Evolutionary conservation across 1,140 invertebrate species (phyloP).

Genomic region (Chironomus tepperi): DNA sequence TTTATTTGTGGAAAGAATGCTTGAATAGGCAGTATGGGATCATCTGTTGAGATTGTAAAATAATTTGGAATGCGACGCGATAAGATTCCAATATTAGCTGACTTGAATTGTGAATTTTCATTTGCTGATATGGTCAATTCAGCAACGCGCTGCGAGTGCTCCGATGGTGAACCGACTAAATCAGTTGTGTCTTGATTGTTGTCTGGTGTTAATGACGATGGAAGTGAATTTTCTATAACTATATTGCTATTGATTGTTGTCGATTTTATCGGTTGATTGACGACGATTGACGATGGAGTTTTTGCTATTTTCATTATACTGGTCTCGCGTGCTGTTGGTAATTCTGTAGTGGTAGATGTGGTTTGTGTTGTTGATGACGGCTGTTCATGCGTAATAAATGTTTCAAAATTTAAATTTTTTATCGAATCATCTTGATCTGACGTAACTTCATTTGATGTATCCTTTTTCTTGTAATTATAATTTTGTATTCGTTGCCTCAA

Average conservation of each 20-base stretch:
- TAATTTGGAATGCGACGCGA: conserved; percentile 48
- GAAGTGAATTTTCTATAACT: neutral
- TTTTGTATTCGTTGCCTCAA: neutral
- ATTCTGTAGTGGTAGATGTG: neutral
- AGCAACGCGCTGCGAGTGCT: conserved; percentile 48
- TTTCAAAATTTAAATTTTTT: conserved; percentile 3
- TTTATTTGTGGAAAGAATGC: conserved; percentile 53
- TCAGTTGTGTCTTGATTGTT: neutral
- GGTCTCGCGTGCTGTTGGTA: conserved; percentile 33
- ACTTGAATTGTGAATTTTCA: conserved; percentile 47
- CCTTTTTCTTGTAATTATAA: neutral
- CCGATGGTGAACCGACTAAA: conserved; percentile 32
- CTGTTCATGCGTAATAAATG: neutral
- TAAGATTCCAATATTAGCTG: conserved; percentile 36
- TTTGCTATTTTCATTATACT: conserved; percentile 47
- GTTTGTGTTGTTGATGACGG: neutral
- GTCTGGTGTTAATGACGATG: neutral
- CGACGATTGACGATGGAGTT: conserved; percentile 30
- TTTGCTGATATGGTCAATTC: conserved; percentile 46
- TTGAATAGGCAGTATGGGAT: conserved; percentile 52
- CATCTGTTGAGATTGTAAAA: conserved; percentile 52
- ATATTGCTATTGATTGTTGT: conserved; percentile 31
- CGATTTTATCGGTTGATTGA: conserved; percentile 34
- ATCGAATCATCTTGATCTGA: neutral
- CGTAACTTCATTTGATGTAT: neutral